phyloP scores from a whole-genome alignment of 2,113 vertebrate species.

The Cavia porcellus region DNA sequence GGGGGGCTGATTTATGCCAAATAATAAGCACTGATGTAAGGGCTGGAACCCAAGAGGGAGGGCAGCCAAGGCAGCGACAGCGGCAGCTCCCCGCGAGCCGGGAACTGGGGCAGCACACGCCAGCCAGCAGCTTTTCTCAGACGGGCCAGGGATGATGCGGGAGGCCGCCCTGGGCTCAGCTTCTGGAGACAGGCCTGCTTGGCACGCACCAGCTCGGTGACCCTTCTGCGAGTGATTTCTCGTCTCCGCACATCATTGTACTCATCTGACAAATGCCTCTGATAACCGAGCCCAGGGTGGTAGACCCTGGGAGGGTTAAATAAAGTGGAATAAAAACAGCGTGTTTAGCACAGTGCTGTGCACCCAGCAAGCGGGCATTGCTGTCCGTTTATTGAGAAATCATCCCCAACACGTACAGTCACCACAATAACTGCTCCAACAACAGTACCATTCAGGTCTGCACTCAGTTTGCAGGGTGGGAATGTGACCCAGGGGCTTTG shows the following conservation, averaged over 20 bases:
- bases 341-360: neutral
- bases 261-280: neutral
- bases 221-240: neutral
- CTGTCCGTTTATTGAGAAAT: neutral
- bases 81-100: conserved; percentile 33
- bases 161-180: neutral
- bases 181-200: neutral
- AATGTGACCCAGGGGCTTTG: neutral
- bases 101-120: conserved; percentile 62
- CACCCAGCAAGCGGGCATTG: accelerated
- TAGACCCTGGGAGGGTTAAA: neutral
- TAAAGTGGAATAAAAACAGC: neutral
- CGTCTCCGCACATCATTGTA: neutral
- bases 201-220: neutral
- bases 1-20: conserved; percentile 77
- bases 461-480: neutral
- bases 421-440: neutral
- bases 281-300: neutral
- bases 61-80: neutral
- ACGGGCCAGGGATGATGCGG: neutral
- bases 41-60: conserved; percentile 66
- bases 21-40: conserved; percentile 77
- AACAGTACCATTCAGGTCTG: neutral
- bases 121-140: conserved; percentile 64
- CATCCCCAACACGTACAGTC: too few species aligned